Evolutionary conservation across 30 jellyfish, hydroid and myxozoan genomes (phyloP), one percentile per base, ranked within the genome.

Genomic region (Hydractinia echinata): DNA sequence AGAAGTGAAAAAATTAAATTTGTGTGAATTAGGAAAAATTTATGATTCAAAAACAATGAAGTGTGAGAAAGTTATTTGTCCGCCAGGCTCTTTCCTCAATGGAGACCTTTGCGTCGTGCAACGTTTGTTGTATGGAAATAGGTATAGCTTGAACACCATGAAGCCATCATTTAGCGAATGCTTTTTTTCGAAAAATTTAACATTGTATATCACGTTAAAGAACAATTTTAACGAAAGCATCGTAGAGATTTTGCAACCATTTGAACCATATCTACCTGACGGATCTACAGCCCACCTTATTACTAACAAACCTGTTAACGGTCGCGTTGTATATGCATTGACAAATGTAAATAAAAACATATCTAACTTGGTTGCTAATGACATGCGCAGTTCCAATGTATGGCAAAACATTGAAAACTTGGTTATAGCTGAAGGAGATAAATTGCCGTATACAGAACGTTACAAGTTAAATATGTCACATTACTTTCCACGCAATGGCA

Each of bases 41-140:
- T 64, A n/a, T 64, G 74, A 64, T 64, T n/a, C 39, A n/a, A 7
- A n/a, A 7, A n/a, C 74, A 44, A 64, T n/a, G 74, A 64, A 44
- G 10, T 64, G 74, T 13, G 16, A n/a, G 10, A 51, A 64, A 13
- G 19, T 64, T 64, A 44, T 44, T 7, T 64, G 74, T 13, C 16
- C 74, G 19, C 74, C 74, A 6, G 51, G 39, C 5, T 64, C 19
- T 51, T 44, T n/a, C 4, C 7, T 13, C 1, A 6, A n/a, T 51
- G 74, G 18, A 64, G 19, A 7, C 19, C 19, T n/a, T 6, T 64
- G 74, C 18, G 39, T 64, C 19, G 8, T 44, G 7, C 44, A 30
- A 30, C 44, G 44, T 30, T 30, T 30, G 44, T 30, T 30, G 44
- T 30, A 30, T 30, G 44, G 44, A 30, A 30, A 30, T 30, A 30